Evolutionary conservation across 2,113 vertebrate species (phyloP).

Genomic region (Hiodon alosoides): DNA sequence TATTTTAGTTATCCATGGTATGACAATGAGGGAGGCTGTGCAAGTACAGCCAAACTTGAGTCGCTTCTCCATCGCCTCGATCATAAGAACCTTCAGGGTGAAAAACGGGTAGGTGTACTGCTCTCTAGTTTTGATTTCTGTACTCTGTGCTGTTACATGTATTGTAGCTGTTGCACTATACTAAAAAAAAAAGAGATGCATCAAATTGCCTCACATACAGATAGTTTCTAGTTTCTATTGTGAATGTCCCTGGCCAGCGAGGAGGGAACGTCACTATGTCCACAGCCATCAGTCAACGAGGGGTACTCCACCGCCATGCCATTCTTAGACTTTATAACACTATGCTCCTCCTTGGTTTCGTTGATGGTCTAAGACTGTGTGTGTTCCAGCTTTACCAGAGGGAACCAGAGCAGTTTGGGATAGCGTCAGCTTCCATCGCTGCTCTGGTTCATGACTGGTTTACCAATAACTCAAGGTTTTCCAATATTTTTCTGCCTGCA

Average conservation of each 20-base stretch:
- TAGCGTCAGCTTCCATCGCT: constrained; percentile 18
- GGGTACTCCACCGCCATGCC: constrained; percentile 3
- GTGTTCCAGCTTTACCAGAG: not conserved
- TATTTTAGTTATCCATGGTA: constrained; percentile 11
- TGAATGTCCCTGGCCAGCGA: not conserved
- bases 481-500: constrained; percentile 1
- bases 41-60: constrained; percentile 6
- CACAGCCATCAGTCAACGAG: not conserved
- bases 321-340: not conserved
- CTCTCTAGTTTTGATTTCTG: not conserved
- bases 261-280: not conserved
- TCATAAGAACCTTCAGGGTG: constrained; percentile 8
- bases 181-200: not conserved
- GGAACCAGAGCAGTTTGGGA: not conserved
- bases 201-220: not conserved
- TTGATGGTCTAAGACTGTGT: not conserved
- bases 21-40: constrained; percentile 10
- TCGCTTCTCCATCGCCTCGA: not conserved
- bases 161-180: not conserved
- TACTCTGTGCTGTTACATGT: constrained; percentile 7
- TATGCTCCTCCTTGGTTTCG: not conserved
- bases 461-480: constrained; percentile 20
- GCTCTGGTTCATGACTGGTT: constrained; percentile 14
- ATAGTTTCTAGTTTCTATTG: not conserved
- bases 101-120: constrained; percentile 3